Conservation (phyloP, 1,140 invertebrate genomes). For the Leptinotarsa lineolata region DNA sequence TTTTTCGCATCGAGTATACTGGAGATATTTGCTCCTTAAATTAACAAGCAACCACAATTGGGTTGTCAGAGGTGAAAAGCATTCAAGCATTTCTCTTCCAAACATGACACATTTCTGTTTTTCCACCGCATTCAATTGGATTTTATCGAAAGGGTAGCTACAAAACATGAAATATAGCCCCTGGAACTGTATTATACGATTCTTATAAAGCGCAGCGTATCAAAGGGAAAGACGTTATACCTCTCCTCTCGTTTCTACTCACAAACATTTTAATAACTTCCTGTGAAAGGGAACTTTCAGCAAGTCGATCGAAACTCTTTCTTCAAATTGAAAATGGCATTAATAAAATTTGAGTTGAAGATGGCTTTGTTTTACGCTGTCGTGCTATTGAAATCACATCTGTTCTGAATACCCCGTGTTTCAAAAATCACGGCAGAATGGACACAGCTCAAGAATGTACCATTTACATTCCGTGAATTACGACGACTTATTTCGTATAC, state of each 20-base stretch:
- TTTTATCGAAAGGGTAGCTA: constrained; percentile 17
- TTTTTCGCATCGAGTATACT: constrained; percentile 43
- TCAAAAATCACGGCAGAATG: no score
- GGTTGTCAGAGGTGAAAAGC: constrained; percentile 20
- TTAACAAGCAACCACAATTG: constrained; percentile 34
- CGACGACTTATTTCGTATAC: no score
- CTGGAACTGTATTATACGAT: not conserved
- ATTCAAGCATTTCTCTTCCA: constrained; percentile 20
- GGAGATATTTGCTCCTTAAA: constrained; percentile 43
- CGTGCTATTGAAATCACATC: not conserved
- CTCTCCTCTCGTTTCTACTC: not conserved
- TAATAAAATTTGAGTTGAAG: not conserved
- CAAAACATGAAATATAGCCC: constrained; percentile 5
- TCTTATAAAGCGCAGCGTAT: not conserved
- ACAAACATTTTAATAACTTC: constrained; percentile 6
- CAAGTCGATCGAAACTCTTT: constrained; percentile 1
- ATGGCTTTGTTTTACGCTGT: not conserved
- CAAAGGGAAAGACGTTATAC: constrained; percentile 6
- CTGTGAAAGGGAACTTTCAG: not conserved
- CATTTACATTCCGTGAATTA: no score
- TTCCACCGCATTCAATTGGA: constrained; percentile 19
- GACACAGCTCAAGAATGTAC: no score
- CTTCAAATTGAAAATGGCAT: not conserved
- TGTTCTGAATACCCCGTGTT: no score
- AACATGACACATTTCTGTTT: constrained; percentile 13